Evolutionary conservation across 2,797 vertebrate species (phyloP).

Genomic region (Poecile montanus): DNA sequence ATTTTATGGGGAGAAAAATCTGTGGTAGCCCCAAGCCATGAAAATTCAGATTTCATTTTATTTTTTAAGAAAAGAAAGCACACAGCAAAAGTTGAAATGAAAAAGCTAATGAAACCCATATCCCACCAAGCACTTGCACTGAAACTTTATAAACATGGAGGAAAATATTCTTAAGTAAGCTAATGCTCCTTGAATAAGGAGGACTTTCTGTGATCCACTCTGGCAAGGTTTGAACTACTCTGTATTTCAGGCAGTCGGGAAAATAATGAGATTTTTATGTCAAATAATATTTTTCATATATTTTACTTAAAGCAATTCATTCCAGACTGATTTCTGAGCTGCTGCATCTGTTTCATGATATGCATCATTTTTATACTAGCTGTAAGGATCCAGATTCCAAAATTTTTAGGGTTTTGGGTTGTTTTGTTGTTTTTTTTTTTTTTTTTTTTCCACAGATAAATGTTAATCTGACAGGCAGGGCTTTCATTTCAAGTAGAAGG

Average conservation of each 20-base stretch:
- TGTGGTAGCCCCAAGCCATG: conserved; percentile 66
- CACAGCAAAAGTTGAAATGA: conserved; percentile 42
- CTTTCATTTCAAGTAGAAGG: neutral
- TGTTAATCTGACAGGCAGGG: neutral
- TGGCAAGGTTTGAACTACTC: neutral
- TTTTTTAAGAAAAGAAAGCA: conserved; percentile 27
- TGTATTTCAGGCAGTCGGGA: neutral
- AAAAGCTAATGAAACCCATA: conserved; percentile 62
- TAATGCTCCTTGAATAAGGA: neutral
- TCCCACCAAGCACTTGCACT: neutral
- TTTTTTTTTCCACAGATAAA: neutral
- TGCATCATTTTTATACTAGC: rapidly evolving
- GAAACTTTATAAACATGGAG: neutral
- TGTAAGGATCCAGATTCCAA: neutral
- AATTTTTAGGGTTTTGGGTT: neutral
- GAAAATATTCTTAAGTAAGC: neutral
- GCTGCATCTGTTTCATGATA: neutral
- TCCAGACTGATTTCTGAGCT: neutral
- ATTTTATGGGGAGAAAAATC: conserved; percentile 63
- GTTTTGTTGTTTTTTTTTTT: no score
- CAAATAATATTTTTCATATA: neutral
- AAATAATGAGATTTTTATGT: conserved; percentile 17
- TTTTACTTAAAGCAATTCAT: neutral
- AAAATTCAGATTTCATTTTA: conserved; percentile 56
- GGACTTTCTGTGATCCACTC: neutral